phyloP scores from a whole-genome alignment of 2,888 invertebrate species.

The Andrena camellia region DNA sequence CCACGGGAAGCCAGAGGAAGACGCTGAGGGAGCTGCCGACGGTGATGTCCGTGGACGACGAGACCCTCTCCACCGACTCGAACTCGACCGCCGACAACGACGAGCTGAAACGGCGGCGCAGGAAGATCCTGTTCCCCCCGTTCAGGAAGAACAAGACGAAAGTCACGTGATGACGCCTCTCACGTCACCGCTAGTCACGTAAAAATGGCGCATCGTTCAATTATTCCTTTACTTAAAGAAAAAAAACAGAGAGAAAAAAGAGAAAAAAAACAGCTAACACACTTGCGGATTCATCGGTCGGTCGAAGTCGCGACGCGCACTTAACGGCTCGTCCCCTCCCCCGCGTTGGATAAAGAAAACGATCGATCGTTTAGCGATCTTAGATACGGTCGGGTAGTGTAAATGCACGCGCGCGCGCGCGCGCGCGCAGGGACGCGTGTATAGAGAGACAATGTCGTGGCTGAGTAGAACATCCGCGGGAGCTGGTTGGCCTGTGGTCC shows the following conservation, averaged over 20 bases:
- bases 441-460: conserved; percentile 18
- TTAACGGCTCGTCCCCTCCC: conserved; percentile 50
- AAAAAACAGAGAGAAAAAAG: not conserved
- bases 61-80: conserved; percentile 90
- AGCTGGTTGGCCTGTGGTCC: conserved; percentile 2
- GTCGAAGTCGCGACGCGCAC: conserved; percentile 63
- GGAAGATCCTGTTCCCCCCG: conserved; percentile 88
- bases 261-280: conserved; percentile 10
- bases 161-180: conserved; percentile 81
- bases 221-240: conserved; percentile 65
- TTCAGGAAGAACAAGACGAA: conserved; percentile 88
- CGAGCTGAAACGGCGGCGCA: conserved; percentile 87
- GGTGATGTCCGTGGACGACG: conserved; percentile 87
- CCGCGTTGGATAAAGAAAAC: conserved; percentile 9
- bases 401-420: conserved; percentile 23
- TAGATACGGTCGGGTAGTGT: conserved; percentile 53
- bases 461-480: conserved; percentile 18
- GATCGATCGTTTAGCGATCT: conserved; percentile 47
- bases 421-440: conserved; percentile 23
- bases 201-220: conserved; percentile 40
- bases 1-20: conserved; percentile 52
- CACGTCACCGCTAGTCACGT: conserved; percentile 68
- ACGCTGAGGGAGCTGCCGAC: conserved; percentile 79
- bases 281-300: conserved; percentile 55
- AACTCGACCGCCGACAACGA: conserved; percentile 88